Evolutionary conservation across 2,113 vertebrate species (phyloP).

Genomic region (Triplophysa rosa): DNA sequence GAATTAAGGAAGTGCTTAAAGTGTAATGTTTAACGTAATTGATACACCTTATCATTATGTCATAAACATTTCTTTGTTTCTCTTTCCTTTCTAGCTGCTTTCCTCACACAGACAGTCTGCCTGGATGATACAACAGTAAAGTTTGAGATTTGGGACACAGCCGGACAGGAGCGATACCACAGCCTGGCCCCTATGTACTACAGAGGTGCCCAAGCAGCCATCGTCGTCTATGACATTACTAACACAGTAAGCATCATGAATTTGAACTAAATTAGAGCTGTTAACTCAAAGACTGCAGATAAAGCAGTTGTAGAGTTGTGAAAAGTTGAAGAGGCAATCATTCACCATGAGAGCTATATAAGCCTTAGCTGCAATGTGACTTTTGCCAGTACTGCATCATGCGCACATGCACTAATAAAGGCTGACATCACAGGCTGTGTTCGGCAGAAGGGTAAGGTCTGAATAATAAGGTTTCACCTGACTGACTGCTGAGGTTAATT

Average conservation of each 20-base stretch:
- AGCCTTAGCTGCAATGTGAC: not conserved
- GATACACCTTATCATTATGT: not conserved
- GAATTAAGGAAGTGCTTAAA: not conserved
- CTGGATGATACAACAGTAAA: constrained; percentile 98
- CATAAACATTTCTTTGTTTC: not conserved
- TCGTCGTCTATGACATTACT: constrained; percentile 98
- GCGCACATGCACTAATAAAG: not conserved
- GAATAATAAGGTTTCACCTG: constrained; percentile 35
- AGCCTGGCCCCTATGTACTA: constrained; percentile 99
- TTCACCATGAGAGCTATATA: not conserved
- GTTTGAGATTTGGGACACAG: constrained; percentile 99
- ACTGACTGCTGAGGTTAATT: constrained; percentile 51
- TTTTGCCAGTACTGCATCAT: not conserved
- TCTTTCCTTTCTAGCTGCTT: constrained; percentile 81
- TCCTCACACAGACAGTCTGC: constrained; percentile 98
- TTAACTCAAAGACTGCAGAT: not conserved
- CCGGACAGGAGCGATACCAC: constrained; percentile 97
- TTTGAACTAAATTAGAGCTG: not conserved
- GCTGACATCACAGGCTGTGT: constrained; percentile 7
- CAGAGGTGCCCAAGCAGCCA: constrained; percentile 95
- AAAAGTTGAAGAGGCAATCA: not conserved
- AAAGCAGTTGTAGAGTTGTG: not conserved
- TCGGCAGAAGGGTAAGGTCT: constrained; percentile 11
- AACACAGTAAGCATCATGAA: constrained; percentile 86
- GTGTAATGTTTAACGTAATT: not conserved